These are phyloP conservation scores for Byasa hedistus DNA, from an alignment of 2,888 invertebrate genomes.

Conservation along the genomic window DNA sequence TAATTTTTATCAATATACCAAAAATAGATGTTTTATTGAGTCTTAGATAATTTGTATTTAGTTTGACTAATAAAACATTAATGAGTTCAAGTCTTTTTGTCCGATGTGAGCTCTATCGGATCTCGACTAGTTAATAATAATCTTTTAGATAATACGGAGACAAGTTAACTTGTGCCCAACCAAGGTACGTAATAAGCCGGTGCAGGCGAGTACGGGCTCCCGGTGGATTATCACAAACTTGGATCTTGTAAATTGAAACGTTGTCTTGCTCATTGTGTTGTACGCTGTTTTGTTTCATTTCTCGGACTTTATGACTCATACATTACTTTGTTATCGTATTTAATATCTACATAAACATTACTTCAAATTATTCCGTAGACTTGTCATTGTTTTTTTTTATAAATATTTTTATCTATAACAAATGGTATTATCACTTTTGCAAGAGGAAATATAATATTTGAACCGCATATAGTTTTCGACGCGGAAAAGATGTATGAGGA, in stretches of 20 bases:
- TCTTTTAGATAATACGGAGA: slow-evolving; percentile 70
- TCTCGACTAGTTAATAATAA: slow-evolving; percentile 65
- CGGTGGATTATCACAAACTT: slow-evolving; percentile 59
- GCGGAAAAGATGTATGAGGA: too few species aligned
- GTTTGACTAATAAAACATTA: background rate
- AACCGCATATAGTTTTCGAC: background rate
- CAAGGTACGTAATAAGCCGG: slow-evolving; percentile 67
- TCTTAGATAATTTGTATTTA: too few species aligned
- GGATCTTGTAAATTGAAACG: slow-evolving; percentile 76
- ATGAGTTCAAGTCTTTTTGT: background rate
- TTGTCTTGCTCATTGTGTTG: slow-evolving; percentile 58
- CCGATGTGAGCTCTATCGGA: slow-evolving; percentile 41
- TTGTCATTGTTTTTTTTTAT: background rate
- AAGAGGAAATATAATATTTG: background rate
- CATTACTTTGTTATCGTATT: slow-evolving; percentile 14
- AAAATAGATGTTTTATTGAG: too few species aligned
- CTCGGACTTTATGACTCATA: slow-evolving; percentile 31
- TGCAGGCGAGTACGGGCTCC: slow-evolving; percentile 62
- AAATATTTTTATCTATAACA: too few species aligned
- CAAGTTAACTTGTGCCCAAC: slow-evolving; percentile 71
- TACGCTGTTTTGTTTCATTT: slow-evolving; percentile 39
- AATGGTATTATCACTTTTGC: too few species aligned
- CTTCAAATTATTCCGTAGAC: background rate
- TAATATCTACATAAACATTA: background rate
- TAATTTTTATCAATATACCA: background rate